Base-by-base conservation (phyloP, 2,888 invertebrate species). In the Apamea epomidion region DNA sequence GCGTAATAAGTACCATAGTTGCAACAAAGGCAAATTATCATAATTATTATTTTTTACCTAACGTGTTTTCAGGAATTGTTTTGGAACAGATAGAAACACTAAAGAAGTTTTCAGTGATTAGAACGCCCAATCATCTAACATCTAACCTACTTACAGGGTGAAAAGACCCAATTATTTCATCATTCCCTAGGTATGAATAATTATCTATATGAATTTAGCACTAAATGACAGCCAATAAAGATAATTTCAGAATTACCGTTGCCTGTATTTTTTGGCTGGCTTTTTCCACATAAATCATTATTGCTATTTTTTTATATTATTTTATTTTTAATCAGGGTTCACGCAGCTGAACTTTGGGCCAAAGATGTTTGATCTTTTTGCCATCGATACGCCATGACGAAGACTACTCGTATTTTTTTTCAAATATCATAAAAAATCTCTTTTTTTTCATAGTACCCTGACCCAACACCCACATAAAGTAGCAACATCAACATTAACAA, bases 401-500 rank as follows among this genome's bases (percentile, higher is more conserved):
- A 54, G 7, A 54, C 21, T 0, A n/a, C n/a, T n/a, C n/a, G n/a
- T n/a, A 6, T 10, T 25, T 25, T 58, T 58, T 25, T 58, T 58
- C 21, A 8, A 25, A 10, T 58, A 58, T 58, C 51, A 51, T 25
- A 58, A 25, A 25, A 29, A 32, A 62, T 2, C n/a, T 29, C 16
- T 21, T 54, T 2, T 37, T 29, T 42, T n/a, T 7, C 18, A 37
- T 25, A 37, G 37, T 37, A 48, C 75, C 75, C 77, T 65, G 8
- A n/a, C 29, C 6, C 25, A 69, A 93, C 92, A 92, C 93, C 93
- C 91, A 93, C 93, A 90, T 89, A 87, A 90, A 87, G 92, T 91
- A 91, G 91, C 89, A 89, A 89, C 88, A 87, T 93, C 90, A 54
- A 74, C 51, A 94, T 94, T 93, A 92, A 95, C 91, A 91, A 91